phyloP scores from a whole-genome alignment of 2,888 invertebrate genomes.

The Herminia tarsipennalis region DNA sequence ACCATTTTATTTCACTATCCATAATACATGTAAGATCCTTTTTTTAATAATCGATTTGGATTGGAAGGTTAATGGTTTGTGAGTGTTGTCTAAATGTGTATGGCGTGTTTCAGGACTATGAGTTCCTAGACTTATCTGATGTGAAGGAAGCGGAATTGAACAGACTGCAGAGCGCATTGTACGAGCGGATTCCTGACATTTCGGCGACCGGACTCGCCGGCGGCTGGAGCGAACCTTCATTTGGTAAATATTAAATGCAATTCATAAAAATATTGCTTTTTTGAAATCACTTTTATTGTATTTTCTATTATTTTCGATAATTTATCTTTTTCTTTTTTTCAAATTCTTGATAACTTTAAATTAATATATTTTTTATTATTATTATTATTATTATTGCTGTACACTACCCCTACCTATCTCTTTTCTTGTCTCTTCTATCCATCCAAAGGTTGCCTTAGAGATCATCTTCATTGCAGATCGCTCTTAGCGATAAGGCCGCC shows the following conservation, averaged over 20 bases:
- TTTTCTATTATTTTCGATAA: too few relatives aligned
- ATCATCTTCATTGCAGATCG: too few relatives aligned
- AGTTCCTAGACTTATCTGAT: slow-evolving; percentile 91
- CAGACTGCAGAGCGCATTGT: slow-evolving; percentile 87
- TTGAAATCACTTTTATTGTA: too few relatives aligned
- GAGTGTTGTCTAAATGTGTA: slow-evolving; percentile 45
- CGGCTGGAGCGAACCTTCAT: slow-evolving; percentile 67
- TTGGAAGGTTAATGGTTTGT: slow-evolving; percentile 1
- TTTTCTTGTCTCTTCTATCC: too few relatives aligned
- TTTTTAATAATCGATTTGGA: slow-evolving; percentile 23
- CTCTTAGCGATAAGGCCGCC: too few relatives aligned
- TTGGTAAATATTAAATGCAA: slow-evolving; percentile 68
- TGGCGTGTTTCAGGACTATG: slow-evolving; percentile 86
- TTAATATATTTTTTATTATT: too few relatives aligned
- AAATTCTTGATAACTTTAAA: too few relatives aligned
- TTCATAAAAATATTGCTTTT: too few relatives aligned
- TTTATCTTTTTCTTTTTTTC: too few relatives aligned
- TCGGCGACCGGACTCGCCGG: slow-evolving; percentile 59
- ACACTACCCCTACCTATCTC: too few relatives aligned
- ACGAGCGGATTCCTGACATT: slow-evolving; percentile 64
- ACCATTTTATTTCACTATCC: slow-evolving; percentile 25
- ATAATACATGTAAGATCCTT: slow-evolving; percentile 19
- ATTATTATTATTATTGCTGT: too few relatives aligned
- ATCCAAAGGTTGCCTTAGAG: too few relatives aligned
- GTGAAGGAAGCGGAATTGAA: slow-evolving; percentile 89